These are phyloP conservation scores for cat (Felis catus) DNA, from an alignment of 2,113 vertebrate species.

Conservation along the genomic window F.catus_Fca126_mat1.0 CM031415.1:73261501-73262000, in stretches of 20 bases:
- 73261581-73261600: conserved; percentile 54
- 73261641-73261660: conserved; percentile 12
- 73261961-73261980: conserved; percentile 13
- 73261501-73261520: not conserved
- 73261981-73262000: not conserved
- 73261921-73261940: not conserved
- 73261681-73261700: conserved; percentile 57
- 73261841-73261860: not conserved
- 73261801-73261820: conserved; percentile 39
- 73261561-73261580: conserved; percentile 45
- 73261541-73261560: conserved; percentile 49
- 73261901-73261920: conserved; percentile 38
- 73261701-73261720: not conserved
- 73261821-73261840: conserved; percentile 1
- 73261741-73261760: not conserved
- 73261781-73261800: conserved; percentile 38
- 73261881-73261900: conserved; percentile 54
- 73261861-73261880: conserved; percentile 33
- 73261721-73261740: not conserved
- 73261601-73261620: conserved; percentile 74
- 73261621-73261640: conserved; percentile 65
- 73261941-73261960: not conserved
- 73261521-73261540: conserved; percentile 54
- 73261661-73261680: conserved; percentile 33
- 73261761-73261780: conserved; percentile 49